Conservation (phyloP, 2,888 invertebrate genomes). For the Eudemis profundana region DNA sequence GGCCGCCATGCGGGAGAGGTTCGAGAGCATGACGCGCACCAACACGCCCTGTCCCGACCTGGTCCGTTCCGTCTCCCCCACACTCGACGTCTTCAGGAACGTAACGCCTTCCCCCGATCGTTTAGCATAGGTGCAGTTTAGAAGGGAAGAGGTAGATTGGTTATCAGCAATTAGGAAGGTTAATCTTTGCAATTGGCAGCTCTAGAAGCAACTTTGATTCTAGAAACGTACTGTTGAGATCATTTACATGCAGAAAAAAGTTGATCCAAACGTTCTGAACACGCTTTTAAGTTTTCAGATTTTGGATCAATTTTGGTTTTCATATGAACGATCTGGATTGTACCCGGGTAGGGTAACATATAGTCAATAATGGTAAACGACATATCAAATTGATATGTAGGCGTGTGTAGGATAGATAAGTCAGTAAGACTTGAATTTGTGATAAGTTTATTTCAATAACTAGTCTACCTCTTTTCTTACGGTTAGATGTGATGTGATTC, state of each 20-base stretch:
- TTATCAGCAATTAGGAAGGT: background rate
- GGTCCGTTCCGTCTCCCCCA: slow-evolving; percentile 64
- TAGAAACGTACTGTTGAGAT: background rate
- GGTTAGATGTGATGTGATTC: slow-evolving; percentile 31
- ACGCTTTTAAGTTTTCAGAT: too few species aligned
- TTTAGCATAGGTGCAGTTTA: slow-evolving; percentile 53
- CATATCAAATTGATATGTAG: slow-evolving; percentile 2
- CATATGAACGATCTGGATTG: background rate
- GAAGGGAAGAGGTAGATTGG: slow-evolving; percentile 24
- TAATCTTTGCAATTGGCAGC: background rate
- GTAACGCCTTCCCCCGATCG: slow-evolving; percentile 73
- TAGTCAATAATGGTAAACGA: background rate
- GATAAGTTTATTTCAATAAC: slow-evolving; percentile 19
- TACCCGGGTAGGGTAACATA: background rate
- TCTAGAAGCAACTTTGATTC: background rate
- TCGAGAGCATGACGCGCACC: slow-evolving; percentile 80
- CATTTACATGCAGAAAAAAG: too few species aligned
- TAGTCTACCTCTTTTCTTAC: slow-evolving; percentile 32
- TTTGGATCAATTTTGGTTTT: background rate
- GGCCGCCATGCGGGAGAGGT: slow-evolving; percentile 81
- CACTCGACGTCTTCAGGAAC: slow-evolving; percentile 66
- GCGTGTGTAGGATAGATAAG: background rate
- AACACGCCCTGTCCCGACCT: slow-evolving; percentile 76
- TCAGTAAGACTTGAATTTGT: slow-evolving; percentile 8
- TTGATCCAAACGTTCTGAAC: too few species aligned